Evolutionary conservation across 2,797 vertebrate genomes (phyloP), one percentile per base, ranked within the genome.

Genomic region (Chromis chromis): DNA sequence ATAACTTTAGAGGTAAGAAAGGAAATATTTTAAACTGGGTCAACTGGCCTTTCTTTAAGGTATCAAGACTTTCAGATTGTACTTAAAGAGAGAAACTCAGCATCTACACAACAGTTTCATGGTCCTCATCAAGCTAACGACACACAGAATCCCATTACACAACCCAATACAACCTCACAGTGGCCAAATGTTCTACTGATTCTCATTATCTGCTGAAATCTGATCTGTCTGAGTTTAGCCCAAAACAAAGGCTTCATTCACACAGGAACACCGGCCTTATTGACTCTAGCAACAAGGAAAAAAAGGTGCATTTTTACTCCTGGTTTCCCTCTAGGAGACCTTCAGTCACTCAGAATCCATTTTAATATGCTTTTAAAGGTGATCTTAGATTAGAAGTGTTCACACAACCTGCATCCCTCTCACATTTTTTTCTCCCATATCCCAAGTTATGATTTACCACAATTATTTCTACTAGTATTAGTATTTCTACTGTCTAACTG

Each of bases 221-320:
- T 81, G 86, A 91, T 84, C 86, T 77, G 70, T 79, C 65, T 76
- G 67, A 74, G 79, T 91, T 87, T 85, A 46, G 19, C 63, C 81
- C 76, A 68, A 84, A 88, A 92, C 91, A 92, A 91, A 86, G 89
- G 60, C 65, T 73, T 69, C 56, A 86, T 88, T 91, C 87, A 86
- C 2, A 12, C 39, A 61, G 73, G 69, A 79, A 75, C 76, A 67
- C 64, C 14, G 19, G 42, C 59, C 48, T 61, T 52, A 63, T 73
- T 83, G 77, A 77, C 50, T 57, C 40, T 53, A 64, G 70, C 48
- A 65, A 72, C 57, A 73, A 50, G 39, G 16, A 16, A 52, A 56
- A 74, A 70, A 74, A 1, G 9, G 17, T 24, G 19, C 59, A 33
- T 57, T 65, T n/a, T 55, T 17, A 60, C 22, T 75, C 28, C 33